phyloP scores from a whole-genome alignment of 2,888 invertebrate genomes.

The Agriotes lineatus region DNA sequence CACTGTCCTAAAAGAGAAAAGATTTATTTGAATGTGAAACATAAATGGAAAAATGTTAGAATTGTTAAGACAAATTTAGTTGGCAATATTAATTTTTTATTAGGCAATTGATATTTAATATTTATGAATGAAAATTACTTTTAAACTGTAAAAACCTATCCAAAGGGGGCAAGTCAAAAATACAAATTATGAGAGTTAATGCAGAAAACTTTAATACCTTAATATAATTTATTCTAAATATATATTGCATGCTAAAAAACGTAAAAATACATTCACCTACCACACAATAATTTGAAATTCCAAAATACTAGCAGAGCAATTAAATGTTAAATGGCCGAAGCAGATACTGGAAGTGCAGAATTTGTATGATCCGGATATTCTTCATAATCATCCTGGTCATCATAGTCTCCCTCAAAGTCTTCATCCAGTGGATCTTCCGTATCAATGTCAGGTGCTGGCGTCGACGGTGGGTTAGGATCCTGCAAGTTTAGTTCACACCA shows the following conservation, averaged over 20 bases:
- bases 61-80: background rate
- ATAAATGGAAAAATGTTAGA: background rate
- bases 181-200: too few relatives aligned
- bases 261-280: background rate
- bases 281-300: constrained; percentile 25
- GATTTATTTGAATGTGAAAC: background rate
- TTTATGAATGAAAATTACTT: background rate
- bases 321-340: constrained; percentile 62
- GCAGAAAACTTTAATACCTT: too few relatives aligned
- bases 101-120: background rate
- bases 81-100: background rate
- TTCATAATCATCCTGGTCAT: constrained; percentile 73
- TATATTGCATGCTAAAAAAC: background rate
- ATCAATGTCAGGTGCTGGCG: constrained; percentile 70
- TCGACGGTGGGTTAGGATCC: constrained; percentile 57
- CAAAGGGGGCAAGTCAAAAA: too few relatives aligned
- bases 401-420: constrained; percentile 65
- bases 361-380: constrained; percentile 70
- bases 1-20: constrained; percentile 13
- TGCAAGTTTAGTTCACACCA: constrained; percentile 50
- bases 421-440: constrained; percentile 66
- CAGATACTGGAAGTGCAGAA: constrained; percentile 61
- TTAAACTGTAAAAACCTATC: background rate
- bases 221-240: too few relatives aligned
- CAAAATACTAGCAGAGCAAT: constrained; percentile 44